Evolutionary conservation across 2,888 invertebrate species (phyloP), one percentile per base, ranked within the genome.

Genomic region (Scrobipalpa costella): DNA sequence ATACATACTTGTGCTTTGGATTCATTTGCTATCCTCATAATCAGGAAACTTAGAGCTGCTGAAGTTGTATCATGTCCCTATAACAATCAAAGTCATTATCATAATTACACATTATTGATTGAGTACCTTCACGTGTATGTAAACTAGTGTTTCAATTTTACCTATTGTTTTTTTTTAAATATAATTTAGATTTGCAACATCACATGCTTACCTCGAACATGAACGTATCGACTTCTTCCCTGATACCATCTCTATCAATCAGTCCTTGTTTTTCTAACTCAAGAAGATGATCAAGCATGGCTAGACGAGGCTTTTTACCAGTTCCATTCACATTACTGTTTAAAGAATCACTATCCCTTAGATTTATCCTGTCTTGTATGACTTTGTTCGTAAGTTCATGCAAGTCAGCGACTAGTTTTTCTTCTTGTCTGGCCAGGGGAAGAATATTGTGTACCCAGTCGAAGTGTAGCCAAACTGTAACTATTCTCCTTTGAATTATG

Each of bases 181-280:
- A n/a, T 44, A 5, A 38, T 38, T 11, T n/a, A n/a, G n/a, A 38
- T 38, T 38, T 38, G n/a, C n/a, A n/a, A 7, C 7, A 38, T 38
- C 38, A 7, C 5, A n/a, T 6, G 1, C 55, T 81, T 76, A 93
- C 94, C 80, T 93, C 95, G 82, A 95, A 95, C 93, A 95, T 93
- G 70, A 95, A 95, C 0, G 95, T 95, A 69, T 95, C 94, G 0
- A 95, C 94, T 84, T 95, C 94, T 74, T 95, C 94, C 63, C 93
- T 87, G 57, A 95, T 93, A 63, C 94, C 94, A 27, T 90, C 76
- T 69, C 93, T 90, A 15, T 92, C 92, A 19, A 95, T 82, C 5
- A 83, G 84, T 0, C 93, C 93, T 66, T 93, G 89, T 58, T 91
- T 87, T 68, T 91, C 92, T 36, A 93, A 90, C 61, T 93, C 90